Conservation (phyloP, 2,797 vertebrate genomes). For the Pipistrellus nathusii region DNA sequence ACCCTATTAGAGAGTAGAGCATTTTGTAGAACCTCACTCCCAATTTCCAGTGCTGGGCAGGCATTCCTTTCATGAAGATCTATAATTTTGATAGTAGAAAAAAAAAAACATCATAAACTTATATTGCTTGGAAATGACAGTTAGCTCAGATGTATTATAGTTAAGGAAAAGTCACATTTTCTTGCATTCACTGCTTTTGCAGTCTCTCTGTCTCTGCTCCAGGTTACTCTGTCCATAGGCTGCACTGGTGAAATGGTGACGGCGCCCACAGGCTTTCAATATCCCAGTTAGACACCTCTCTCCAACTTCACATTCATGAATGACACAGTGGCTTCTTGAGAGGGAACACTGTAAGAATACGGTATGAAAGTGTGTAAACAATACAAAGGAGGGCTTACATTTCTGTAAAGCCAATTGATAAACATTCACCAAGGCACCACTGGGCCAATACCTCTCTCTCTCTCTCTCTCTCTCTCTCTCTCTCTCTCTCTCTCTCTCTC, state of each 20-base stretch:
- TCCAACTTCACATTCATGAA: not conserved
- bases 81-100: not conserved
- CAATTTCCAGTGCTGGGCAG: not conserved
- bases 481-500: no score
- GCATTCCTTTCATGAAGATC: not conserved
- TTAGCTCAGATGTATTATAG: not conserved
- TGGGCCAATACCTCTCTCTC: not conserved
- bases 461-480: no score
- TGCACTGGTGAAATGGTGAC: fast-evolving
- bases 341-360: not conserved
- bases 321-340: not conserved
- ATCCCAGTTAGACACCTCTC: not conserved
- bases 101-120: not conserved
- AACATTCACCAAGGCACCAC: not conserved
- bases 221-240: not conserved
- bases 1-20: not conserved
- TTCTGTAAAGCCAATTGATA: not conserved
- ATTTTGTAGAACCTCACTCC: not conserved
- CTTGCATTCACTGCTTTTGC: not conserved
- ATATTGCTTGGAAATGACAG: not conserved
- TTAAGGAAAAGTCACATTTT: not conserved
- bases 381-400: not conserved
- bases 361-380: not conserved
- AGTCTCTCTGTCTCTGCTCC: not conserved
- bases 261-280: not conserved